phyloP scores from a whole-genome alignment of 2,888 invertebrate genomes.

The Lasioglossum zephyrum region DNA sequence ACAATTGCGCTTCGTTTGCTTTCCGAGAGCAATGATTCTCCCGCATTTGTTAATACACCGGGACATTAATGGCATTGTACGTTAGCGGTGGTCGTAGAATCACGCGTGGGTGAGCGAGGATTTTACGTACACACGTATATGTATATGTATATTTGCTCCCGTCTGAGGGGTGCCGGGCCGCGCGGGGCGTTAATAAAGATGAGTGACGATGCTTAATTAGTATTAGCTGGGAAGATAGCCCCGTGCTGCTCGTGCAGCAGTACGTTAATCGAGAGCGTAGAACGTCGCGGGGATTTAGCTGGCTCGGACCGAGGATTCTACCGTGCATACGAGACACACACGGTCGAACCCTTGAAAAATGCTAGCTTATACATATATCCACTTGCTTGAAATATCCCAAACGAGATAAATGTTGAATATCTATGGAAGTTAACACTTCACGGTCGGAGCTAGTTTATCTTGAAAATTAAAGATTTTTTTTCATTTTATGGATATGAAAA shows the following conservation, averaged over 20 bases:
- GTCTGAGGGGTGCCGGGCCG: conserved; percentile 23
- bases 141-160: neutral
- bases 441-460: too few relatives aligned
- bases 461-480: too few relatives aligned
- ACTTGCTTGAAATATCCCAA: neutral
- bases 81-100: conserved; percentile 20
- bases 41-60: conserved; percentile 39
- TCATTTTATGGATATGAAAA: too few relatives aligned
- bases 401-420: neutral
- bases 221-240: conserved; percentile 60
- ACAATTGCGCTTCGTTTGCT: conserved; percentile 10
- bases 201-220: conserved; percentile 69
- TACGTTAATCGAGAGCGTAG: conserved; percentile 56
- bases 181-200: conserved; percentile 65
- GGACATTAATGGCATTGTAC: conserved; percentile 24
- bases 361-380: neutral
- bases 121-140: conserved; percentile 20
- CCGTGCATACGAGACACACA: conserved; percentile 14
- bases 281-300: conserved; percentile 57
- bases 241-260: conserved; percentile 24
- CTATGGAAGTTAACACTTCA: neutral
- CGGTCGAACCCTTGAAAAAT: neutral
- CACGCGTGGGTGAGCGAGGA: conserved; percentile 27
- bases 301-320: conserved; percentile 42
- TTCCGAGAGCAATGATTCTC: conserved; percentile 1